Percentiles rank a stretch among this genome's conserved stretches.
Evolutionary conservation across 2,888 invertebrate species (phyloP).

Genomic region (Dynastes hyllus): DNA sequence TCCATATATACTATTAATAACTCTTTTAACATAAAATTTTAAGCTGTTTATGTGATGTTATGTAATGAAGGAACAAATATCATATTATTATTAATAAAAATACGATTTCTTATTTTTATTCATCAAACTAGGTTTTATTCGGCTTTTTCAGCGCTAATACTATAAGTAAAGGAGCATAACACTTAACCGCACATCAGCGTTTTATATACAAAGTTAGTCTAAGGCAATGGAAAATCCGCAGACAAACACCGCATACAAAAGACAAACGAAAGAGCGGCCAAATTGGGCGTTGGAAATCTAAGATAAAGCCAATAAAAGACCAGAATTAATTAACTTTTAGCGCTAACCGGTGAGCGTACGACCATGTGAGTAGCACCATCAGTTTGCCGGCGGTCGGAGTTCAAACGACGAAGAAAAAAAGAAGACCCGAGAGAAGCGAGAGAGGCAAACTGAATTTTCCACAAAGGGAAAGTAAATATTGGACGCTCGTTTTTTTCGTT

Average conservation of each 20-base stretch:
- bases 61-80: too few species aligned
- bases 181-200: too few species aligned
- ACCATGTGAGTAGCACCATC: not conserved
- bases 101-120: too few species aligned
- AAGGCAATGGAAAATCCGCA: not conserved
- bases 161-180: too few species aligned
- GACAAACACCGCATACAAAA: not conserved
- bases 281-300: slow-evolving; percentile 44
- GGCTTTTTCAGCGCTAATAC: too few species aligned
- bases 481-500: not conserved
- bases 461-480: slow-evolving; percentile 12
- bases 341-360: not conserved
- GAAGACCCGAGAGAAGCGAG: not conserved
- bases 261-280: slow-evolving; percentile 23
- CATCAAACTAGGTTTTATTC: too few species aligned
- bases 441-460: not conserved
- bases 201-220: too few species aligned
- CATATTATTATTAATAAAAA: too few species aligned
- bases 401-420: too few species aligned
- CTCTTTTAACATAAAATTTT: too few species aligned
- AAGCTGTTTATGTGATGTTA: too few species aligned
- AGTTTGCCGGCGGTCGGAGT: not conserved
- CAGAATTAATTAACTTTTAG: slow-evolving; percentile 37
- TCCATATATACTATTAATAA: too few species aligned
- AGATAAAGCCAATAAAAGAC: slow-evolving; percentile 41